Conservation (phyloP, 2,113 vertebrate genomes). For the Hemiscyllium ocellatum region DNA sequence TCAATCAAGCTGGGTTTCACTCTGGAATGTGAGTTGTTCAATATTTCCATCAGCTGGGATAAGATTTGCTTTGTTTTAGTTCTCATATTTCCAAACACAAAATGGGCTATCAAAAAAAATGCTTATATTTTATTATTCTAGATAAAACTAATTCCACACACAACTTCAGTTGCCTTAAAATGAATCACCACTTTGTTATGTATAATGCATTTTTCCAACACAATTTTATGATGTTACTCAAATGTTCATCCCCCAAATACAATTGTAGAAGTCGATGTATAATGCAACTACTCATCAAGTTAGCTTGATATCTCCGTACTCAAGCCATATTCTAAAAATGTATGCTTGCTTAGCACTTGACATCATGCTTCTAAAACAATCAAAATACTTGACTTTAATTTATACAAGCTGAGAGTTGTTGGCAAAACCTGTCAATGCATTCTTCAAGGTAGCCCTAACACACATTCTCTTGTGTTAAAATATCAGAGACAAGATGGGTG, state of each 20-base stretch:
- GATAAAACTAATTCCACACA: not conserved
- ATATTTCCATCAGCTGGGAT: no score
- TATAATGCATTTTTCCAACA: not conserved
- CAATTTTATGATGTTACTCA: not conserved
- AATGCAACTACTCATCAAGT: not conserved
- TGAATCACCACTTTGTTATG: not conserved
- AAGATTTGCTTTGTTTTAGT: no score
- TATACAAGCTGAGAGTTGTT: not conserved
- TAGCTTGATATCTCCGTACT: not conserved
- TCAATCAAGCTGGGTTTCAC: no score
- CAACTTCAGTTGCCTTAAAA: not conserved
- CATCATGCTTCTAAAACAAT: not conserved
- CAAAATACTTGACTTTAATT: not conserved
- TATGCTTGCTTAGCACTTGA: not conserved
- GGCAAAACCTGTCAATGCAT: not conserved
- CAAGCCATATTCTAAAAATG: not conserved
- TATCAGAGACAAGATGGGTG: not conserved
- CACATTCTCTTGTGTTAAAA: not conserved
- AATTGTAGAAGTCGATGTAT: not conserved
- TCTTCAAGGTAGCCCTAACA: not conserved
- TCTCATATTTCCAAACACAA: not conserved
- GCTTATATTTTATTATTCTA: not conserved
- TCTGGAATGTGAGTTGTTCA: no score
- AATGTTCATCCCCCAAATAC: not conserved
- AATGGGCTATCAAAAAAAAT: not conserved